Base-by-base conservation (phyloP, 2,888 invertebrate species). In the Epinotia demarniana region DNA sequence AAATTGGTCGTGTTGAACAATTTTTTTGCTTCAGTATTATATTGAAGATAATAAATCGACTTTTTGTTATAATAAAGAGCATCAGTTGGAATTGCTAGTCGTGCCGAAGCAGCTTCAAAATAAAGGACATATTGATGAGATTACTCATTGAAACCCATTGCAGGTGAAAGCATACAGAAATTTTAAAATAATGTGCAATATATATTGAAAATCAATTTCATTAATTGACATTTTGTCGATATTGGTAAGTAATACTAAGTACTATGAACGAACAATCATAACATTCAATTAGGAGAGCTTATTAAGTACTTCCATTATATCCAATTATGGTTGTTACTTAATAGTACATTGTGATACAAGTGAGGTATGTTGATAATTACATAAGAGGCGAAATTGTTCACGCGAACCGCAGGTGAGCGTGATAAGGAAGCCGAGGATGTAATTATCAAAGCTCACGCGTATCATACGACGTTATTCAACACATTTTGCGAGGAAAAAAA, bases 21-120 rank as follows among this genome's bases (percentile, higher is more conserved):
- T n/a, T n/a, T n/a, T n/a, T n/a, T n/a, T 81, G 80, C 77, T 78
- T 80, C 77, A 75, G 72, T 73, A 61, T 78, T 61, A 76, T 64
- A 66, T 19, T 66, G 73, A 64, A n/a, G 16, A 12, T 23, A 66
- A 69, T 66, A 23, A 69, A 67, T 57, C 18, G 8, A 16, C 16
- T 19, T 66, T n/a, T 62, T 55, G 66, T 70, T 61, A 64, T 27
- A 57, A 68, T 49, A 16, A 43, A 23, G 18, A 46, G 16, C 53
- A 68, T 67, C 16, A 57, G 67, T 75, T 71, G 60, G 23, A 66
- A 64, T 75, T 66, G 64, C 61, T 61, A 64, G n/a, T 71, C 39
- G 64, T 46, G 19, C 49, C n/a, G 43, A 33, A 66, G 18, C 64
- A 27, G 71, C 55, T 75, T 75, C 57, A 62, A 67, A 62, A 72